These are phyloP conservation scores for Philotrypesis tridentata DNA, from an alignment of 1,140 invertebrate species.

Conservation along the genomic window DNA sequence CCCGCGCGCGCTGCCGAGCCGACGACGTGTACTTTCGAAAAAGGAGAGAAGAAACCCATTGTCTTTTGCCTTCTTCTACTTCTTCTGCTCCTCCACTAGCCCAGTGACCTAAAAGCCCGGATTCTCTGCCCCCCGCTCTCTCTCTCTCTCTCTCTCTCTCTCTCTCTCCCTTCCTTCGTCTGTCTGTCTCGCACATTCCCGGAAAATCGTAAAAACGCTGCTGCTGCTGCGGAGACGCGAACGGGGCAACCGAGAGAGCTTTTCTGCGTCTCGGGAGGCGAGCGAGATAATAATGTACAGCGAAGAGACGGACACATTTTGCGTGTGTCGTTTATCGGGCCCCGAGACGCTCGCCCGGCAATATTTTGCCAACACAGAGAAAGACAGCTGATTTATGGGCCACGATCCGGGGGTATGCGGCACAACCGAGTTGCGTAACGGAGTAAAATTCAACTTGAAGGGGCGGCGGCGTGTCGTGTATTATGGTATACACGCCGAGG, in stretches of 20 bases:
- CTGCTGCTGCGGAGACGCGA: too few relatives aligned
- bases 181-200: too few relatives aligned
- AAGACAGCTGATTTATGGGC: constrained; percentile 19
- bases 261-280: not conserved
- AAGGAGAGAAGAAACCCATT: constrained; percentile 15
- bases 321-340: not conserved
- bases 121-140: not conserved
- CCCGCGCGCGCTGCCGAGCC: too few relatives aligned
- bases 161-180: too few relatives aligned
- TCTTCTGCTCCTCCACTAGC: constrained; percentile 25
- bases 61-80: not conserved
- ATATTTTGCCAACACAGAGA: constrained; percentile 4
- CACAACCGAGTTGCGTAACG: not conserved
- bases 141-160: not conserved
- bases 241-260: constrained; percentile 19
- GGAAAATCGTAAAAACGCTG: constrained; percentile 20
- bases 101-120: constrained; percentile 43
- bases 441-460: not conserved
- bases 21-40: constrained; percentile 35
- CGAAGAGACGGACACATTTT: not conserved
- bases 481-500: not conserved
- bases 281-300: too few relatives aligned
- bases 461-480: too few relatives aligned
- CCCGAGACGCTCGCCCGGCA: not conserved
- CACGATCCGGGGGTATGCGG: not conserved